Conservation (phyloP, 2,113 vertebrate genomes). For the Anolis sagrei region DNA sequence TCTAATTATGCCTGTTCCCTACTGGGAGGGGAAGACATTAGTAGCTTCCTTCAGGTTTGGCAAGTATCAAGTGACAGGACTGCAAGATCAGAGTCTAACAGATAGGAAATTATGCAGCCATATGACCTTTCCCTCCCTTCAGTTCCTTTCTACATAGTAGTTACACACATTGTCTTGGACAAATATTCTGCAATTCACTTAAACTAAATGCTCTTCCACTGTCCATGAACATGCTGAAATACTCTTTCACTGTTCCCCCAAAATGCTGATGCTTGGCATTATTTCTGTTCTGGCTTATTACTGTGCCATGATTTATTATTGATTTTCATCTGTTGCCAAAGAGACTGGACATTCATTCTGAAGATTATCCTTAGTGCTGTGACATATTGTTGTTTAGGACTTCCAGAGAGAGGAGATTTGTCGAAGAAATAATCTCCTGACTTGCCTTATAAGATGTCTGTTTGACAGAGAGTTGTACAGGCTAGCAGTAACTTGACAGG, state of each 20-base stretch:
- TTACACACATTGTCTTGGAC: background rate
- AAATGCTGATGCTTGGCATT: background rate
- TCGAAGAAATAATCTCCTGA: constrained; percentile 1
- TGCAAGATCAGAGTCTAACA: background rate
- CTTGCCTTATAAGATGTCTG: constrained; percentile 23
- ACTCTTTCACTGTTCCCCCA: background rate
- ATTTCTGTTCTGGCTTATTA: background rate
- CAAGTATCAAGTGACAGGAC: background rate
- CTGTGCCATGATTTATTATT: background rate
- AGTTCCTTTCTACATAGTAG: background rate
- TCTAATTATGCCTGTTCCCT: constrained; percentile 13
- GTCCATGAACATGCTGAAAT: background rate
- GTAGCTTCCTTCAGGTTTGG: background rate
- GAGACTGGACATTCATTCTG: background rate
- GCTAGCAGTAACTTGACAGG: background rate
- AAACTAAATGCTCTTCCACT: background rate
- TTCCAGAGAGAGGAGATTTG: background rate
- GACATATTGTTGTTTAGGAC: background rate
- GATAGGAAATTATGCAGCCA: background rate
- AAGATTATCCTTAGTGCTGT: background rate
- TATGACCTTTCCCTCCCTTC: background rate
- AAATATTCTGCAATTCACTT: background rate
- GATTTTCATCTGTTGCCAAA: background rate
- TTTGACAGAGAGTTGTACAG: background rate
- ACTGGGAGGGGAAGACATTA: background rate